Conservation (phyloP, 2,113 vertebrate genomes). For the Pao palembangensis region DNA sequence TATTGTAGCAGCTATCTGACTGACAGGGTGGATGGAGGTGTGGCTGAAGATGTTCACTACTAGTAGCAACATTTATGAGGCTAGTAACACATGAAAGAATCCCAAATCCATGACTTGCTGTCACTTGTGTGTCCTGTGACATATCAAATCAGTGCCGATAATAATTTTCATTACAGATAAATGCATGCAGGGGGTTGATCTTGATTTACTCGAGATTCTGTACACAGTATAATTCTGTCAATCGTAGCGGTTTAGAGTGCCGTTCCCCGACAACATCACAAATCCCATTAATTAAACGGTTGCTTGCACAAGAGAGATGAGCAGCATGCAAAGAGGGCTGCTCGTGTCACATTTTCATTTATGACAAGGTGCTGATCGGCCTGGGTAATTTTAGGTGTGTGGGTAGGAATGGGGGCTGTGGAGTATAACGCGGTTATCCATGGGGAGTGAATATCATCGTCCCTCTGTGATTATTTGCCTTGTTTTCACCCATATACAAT, state of each 20-base stretch:
- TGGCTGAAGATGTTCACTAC: no score
- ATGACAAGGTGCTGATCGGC: conserved; percentile 5
- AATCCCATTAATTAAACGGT: conserved; percentile 54
- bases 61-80: no score
- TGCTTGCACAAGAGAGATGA: conserved; percentile 37
- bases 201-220: conserved; percentile 14
- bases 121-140: no score
- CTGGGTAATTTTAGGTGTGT: conserved; percentile 15
- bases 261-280: conserved; percentile 40
- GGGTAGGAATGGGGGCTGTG: conserved; percentile 5
- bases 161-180: no score
- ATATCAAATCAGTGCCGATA: no score
- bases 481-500: conserved; percentile 2
- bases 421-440: conserved; percentile 20
- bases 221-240: conserved; percentile 24
- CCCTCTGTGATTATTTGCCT: conserved; percentile 10
- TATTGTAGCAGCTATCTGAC: no score
- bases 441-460: conserved; percentile 17
- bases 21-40: no score
- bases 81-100: no score
- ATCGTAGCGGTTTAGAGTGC: conserved; percentile 35
- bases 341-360: conserved; percentile 1
- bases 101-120: no score
- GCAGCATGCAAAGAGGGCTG: conserved; percentile 3
- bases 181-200: neutral